These are phyloP conservation scores for Parnassius smintheus DNA, from an alignment of 2,888 invertebrate species.

Conservation along the genomic window DNA sequence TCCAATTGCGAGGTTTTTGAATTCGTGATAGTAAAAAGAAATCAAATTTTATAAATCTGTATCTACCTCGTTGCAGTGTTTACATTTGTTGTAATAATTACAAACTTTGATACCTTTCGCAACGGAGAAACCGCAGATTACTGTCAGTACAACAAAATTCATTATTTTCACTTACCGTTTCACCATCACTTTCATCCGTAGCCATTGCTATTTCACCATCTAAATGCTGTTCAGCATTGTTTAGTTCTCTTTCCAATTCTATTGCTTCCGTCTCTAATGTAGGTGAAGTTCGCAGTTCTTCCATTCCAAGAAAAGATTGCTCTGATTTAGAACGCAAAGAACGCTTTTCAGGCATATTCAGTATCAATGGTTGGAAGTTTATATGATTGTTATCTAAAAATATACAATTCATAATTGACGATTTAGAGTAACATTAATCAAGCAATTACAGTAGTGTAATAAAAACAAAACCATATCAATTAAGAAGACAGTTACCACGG, in stretches of 20 bases:
- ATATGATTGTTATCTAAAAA: conserved; percentile 35
- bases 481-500: neutral
- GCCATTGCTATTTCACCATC: conserved; percentile 64
- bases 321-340: conserved; percentile 44
- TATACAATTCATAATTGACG: too few species aligned
- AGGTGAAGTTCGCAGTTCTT: conserved; percentile 65
- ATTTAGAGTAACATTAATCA: too few species aligned
- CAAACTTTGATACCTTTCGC: too few species aligned
- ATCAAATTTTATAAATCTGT: too few species aligned
- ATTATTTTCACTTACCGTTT: conserved; percentile 55
- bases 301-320: conserved; percentile 47
- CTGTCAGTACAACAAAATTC: too few species aligned
- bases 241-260: conserved; percentile 61
- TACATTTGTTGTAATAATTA: too few species aligned
- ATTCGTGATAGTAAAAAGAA: too few species aligned
- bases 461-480: neutral
- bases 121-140: too few species aligned
- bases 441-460: too few species aligned
- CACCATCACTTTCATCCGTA: conserved; percentile 70
- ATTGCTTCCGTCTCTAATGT: conserved; percentile 58
- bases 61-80: too few species aligned
- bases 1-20: too few species aligned
- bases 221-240: conserved; percentile 60
- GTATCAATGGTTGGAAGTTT: conserved; percentile 58
- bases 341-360: conserved; percentile 61